Conservation (phyloP, 2,888 invertebrate species). For the Pasiphila rectangulata region DNA sequence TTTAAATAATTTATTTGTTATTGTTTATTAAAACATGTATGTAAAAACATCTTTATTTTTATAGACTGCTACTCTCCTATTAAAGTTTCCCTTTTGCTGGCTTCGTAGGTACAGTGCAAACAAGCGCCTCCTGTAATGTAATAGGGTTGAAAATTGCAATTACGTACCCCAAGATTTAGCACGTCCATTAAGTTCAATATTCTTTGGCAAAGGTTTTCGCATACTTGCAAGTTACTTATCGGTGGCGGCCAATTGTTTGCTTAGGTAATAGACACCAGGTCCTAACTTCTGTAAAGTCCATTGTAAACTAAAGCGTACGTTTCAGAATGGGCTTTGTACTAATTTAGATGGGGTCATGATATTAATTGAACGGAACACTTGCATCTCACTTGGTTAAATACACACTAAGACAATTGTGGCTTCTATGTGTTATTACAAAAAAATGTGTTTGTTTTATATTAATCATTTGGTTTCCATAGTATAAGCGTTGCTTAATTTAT, state of each 20-base stretch:
- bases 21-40: no score
- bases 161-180: conserved; percentile 17
- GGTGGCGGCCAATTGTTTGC: conserved; percentile 66
- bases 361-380: background rate
- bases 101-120: conserved; percentile 12
- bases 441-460: no score
- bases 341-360: background rate
- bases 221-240: conserved; percentile 68
- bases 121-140: conserved; percentile 17
- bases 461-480: no score
- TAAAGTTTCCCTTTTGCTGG: conserved; percentile 16
- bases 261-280: conserved; percentile 61
- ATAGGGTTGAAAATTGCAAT: conserved; percentile 22
- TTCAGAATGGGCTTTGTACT: background rate
- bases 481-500: no score
- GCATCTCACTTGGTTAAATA: no score
- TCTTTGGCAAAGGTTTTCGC: conserved; percentile 34
- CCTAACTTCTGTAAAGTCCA: conserved; percentile 5
- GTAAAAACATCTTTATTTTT: conserved; percentile 1
- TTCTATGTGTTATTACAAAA: no score
- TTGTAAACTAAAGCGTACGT: background rate
- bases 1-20: no score
- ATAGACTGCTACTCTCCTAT: conserved; percentile 6
- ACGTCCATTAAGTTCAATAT: conserved; percentile 22
- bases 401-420: no score